Percentiles rank a stretch among this genome's conserved stretches.
These are phyloP conservation scores for Sebastes melanostomus DNA, from an alignment of 2,797 vertebrate species.

Conservation along the genomic window DNA sequence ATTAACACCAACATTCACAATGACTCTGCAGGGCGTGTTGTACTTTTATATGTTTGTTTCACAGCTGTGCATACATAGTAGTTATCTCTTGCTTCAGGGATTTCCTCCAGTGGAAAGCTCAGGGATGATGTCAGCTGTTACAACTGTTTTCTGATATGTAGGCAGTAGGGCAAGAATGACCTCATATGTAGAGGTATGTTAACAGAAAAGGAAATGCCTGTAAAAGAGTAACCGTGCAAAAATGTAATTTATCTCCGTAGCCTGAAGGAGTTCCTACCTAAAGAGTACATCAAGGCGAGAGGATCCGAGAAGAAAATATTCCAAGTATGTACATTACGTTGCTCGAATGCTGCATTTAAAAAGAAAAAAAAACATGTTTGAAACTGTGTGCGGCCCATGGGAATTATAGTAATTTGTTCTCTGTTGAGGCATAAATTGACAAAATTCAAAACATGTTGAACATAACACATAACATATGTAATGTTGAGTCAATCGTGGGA, in stretches of 20 bases:
- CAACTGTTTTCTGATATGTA: conserved; percentile 68
- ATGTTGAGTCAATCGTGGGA: background rate
- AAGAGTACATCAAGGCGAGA: conserved; percentile 98
- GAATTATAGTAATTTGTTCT: conserved; percentile 29
- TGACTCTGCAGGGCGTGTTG: background rate
- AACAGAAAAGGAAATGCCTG: conserved; percentile 67
- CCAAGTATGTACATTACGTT: conserved; percentile 85
- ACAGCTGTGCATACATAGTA: conserved; percentile 29
- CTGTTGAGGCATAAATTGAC: background rate
- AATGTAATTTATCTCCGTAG: conserved; percentile 77
- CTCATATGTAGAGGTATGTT: conserved; percentile 69
- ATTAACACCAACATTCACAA: conserved; percentile 8
- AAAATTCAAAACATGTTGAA: background rate
- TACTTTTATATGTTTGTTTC: conserved; percentile 12
- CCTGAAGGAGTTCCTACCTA: conserved; percentile 98
- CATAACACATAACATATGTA: background rate
- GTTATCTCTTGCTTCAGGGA: conserved; percentile 50
- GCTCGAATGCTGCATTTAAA: conserved; percentile 11
- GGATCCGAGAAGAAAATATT: conserved; percentile 97
- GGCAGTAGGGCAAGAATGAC: conserved; percentile 62
- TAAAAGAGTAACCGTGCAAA: conserved; percentile 64
- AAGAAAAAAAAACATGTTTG: conserved; percentile 7
- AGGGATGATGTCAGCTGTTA: conserved; percentile 70
- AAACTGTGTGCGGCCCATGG: background rate
- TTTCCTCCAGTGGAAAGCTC: conserved; percentile 62